phyloP scores from a whole-genome alignment of 2,797 vertebrate species.

The Malacoctenus gilli region DNA sequence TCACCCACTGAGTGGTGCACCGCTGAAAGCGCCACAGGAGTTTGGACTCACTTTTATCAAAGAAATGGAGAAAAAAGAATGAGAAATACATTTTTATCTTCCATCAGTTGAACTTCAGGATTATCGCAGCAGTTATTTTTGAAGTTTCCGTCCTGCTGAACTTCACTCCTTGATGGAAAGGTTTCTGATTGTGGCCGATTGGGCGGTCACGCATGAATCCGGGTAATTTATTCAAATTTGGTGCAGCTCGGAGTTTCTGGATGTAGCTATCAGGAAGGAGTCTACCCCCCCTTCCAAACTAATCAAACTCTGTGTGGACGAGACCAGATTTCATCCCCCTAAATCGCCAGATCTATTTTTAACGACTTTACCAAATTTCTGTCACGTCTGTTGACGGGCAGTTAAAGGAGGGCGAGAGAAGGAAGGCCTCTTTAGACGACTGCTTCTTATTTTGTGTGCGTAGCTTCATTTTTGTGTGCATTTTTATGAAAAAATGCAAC shows the following conservation, averaged over 20 bases:
- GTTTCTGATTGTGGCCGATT: constrained; percentile 24
- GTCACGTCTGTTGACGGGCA: too few relatives aligned
- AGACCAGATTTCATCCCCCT: background rate
- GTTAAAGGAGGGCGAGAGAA: too few relatives aligned
- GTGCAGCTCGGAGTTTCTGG: constrained; percentile 7
- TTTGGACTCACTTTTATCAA: too few relatives aligned
- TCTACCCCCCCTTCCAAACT: background rate
- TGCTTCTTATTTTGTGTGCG: too few relatives aligned
- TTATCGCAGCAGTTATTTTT: background rate
- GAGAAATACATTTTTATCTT: background rate
- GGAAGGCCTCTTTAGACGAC: too few relatives aligned
- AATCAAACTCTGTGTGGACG: background rate
- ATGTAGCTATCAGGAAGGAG: background rate
- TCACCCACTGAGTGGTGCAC: too few relatives aligned
- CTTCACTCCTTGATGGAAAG: constrained; percentile 26
- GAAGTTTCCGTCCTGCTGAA: constrained; percentile 4
- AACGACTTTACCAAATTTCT: too few relatives aligned
- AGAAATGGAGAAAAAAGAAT: too few relatives aligned
- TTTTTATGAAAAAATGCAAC: too few relatives aligned
- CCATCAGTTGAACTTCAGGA: constrained; percentile 3
- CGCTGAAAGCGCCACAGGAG: too few relatives aligned
- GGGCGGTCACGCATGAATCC: constrained; percentile 9
- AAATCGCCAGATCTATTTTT: background rate
- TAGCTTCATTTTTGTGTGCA: too few relatives aligned
- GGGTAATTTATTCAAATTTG: constrained; percentile 17